Evolutionary conservation across 2,888 invertebrate genomes (phyloP).

Genomic region (Mesorhabditis sp.): DNA sequence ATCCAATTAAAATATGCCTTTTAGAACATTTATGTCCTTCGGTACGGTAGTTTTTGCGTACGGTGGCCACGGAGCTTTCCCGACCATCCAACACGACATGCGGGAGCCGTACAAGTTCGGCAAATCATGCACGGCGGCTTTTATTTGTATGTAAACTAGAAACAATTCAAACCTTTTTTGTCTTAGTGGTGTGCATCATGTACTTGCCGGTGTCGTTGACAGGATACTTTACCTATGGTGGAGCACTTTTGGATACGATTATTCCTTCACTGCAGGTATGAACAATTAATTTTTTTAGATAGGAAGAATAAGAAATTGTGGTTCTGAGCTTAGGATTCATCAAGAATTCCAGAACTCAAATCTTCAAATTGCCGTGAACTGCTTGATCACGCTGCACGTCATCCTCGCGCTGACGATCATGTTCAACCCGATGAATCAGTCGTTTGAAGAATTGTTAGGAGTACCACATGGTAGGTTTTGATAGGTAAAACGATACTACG

Average conservation of each 20-base stretch:
- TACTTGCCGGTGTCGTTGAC: slow-evolving; percentile 45
- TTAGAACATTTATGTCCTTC: slow-evolving; percentile 45
- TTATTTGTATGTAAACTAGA: slow-evolving; percentile 23
- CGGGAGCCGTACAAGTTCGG: slow-evolving; percentile 72
- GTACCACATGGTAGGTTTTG: slow-evolving; percentile 37
- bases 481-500: no score
- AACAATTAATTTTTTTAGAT: no score
- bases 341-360: slow-evolving; percentile 22
- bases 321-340: no score
- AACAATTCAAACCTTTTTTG: background rate
- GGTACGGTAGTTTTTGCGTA: slow-evolving; percentile 55
- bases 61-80: slow-evolving; percentile 62
- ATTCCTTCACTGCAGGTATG: slow-evolving; percentile 49
- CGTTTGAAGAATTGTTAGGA: slow-evolving; percentile 43
- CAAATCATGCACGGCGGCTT: slow-evolving; percentile 66
- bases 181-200: slow-evolving; percentile 41
- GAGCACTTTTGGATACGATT: slow-evolving; percentile 43
- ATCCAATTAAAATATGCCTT: background rate
- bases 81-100: slow-evolving; percentile 90
- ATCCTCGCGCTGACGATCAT: slow-evolving; percentile 45
- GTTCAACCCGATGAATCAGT: slow-evolving; percentile 51
- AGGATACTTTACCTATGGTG: slow-evolving; percentile 46
- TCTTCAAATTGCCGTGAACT: slow-evolving; percentile 44
- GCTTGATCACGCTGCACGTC: slow-evolving; percentile 49
- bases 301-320: no score